These are phyloP conservation scores for Lepilemur septentrionalis DNA, from an alignment of 2,797 vertebrate genomes.

Conservation along the genomic window DNA sequence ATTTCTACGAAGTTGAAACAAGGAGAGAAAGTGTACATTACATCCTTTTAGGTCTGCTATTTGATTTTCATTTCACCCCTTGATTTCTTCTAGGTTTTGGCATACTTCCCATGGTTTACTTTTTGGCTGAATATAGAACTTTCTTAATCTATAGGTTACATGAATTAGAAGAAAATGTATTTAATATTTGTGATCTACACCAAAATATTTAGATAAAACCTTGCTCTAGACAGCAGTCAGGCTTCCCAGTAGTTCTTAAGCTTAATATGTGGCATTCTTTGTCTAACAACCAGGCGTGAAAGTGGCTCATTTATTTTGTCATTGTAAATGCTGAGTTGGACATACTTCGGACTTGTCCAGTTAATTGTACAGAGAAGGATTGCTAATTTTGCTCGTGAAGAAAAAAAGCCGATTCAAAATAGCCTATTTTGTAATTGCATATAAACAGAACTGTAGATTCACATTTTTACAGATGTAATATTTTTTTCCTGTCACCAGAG, in stretches of 20 bases:
- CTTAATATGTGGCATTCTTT: not conserved
- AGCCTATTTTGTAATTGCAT: not conserved
- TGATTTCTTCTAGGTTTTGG: not conserved
- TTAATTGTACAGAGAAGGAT: not conserved
- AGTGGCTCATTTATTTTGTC: not conserved
- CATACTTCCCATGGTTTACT: not conserved
- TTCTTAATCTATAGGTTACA: not conserved
- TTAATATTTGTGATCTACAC: not conserved
- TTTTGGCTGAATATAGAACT: not conserved
- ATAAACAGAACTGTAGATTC: not conserved
- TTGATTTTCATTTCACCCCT: not conserved
- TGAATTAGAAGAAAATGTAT: not conserved
- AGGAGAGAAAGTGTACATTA: not conserved
- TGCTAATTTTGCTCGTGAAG: not conserved
- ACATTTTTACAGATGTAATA: not conserved
- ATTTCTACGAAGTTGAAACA: conserved; percentile 10
- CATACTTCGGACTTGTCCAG: not conserved
- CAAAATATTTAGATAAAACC: not conserved
- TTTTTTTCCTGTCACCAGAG: not conserved
- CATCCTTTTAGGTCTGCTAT: not conserved
- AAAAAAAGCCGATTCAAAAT: not conserved
- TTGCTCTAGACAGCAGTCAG: not conserved
- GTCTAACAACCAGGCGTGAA: not conserved
- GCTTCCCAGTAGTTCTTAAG: not conserved
- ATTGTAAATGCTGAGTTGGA: not conserved